Conservation (phyloP, 2,113 vertebrate genomes). For the Dicerorhinus sumatrensis region DNA sequence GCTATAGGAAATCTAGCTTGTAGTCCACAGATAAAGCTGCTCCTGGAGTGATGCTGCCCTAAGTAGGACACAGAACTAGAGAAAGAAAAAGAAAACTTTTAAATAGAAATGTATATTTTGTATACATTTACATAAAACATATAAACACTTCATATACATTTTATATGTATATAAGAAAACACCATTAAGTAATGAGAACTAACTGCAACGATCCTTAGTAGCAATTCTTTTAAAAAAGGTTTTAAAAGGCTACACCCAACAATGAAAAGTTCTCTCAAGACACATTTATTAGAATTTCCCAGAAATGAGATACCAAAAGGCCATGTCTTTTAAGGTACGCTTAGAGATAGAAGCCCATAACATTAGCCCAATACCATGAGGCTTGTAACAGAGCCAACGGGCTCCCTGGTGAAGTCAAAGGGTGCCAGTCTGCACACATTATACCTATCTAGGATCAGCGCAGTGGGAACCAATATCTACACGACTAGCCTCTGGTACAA, state of each 20-base stretch:
- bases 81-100: constrained; percentile 66
- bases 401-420: not conserved
- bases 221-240: constrained; percentile 27
- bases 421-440: not conserved
- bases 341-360: not conserved
- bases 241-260: constrained; percentile 27
- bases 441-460: not conserved
- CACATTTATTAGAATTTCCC: constrained; percentile 69
- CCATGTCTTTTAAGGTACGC: constrained; percentile 79
- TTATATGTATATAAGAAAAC: constrained; percentile 1
- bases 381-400: not conserved
- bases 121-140: not conserved
- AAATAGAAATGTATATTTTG: not conserved
- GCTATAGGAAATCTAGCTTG: constrained; percentile 54
- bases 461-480: not conserved
- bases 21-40: constrained; percentile 56
- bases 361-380: not conserved
- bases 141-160: not conserved
- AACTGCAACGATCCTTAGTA: constrained; percentile 63
- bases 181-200: constrained; percentile 56
- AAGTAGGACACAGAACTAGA: constrained; percentile 89
- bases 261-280: constrained; percentile 72
- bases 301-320: constrained; percentile 87
- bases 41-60: constrained; percentile 69
- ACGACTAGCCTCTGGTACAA: not conserved